phyloP scores from a whole-genome alignment of 2,797 vertebrate genomes.

The Urophycis tenuis region DNA sequence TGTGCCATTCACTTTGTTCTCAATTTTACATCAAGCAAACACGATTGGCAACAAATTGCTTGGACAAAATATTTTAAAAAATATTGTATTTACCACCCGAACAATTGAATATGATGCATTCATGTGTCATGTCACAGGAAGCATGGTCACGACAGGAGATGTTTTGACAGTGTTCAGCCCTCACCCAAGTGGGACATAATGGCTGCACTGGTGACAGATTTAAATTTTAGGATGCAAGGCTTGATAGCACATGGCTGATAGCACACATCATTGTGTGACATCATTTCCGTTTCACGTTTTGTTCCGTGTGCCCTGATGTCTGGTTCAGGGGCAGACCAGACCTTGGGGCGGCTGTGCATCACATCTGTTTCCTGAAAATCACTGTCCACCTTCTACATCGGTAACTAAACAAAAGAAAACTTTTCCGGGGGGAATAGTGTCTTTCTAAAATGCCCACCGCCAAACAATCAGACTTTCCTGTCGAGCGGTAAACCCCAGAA shows the following conservation, averaged over 20 bases:
- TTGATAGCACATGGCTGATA: constrained; percentile 28
- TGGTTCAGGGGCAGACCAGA: constrained; percentile 43
- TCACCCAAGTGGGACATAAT: constrained; percentile 25
- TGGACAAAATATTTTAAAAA: neutral
- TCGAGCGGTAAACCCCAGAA: neutral
- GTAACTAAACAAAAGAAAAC: constrained; percentile 14
- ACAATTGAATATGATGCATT: constrained; percentile 52
- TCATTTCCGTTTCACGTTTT: constrained; percentile 40
- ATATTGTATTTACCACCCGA: constrained; percentile 21
- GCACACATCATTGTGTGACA: constrained; percentile 43
- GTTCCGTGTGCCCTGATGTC: constrained; percentile 19
- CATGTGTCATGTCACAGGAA: constrained; percentile 48
- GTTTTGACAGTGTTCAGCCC: constrained; percentile 15
- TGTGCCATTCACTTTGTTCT: neutral
- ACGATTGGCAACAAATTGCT: neutral
- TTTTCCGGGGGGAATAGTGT: neutral
- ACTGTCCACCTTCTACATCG: neutral
- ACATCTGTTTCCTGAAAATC: constrained; percentile 60
- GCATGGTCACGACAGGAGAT: constrained; percentile 13
- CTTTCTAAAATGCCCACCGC: neutral
- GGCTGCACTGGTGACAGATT: constrained; percentile 52
- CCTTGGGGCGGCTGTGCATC: constrained; percentile 51
- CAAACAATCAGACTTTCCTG: neutral
- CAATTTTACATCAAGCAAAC: neutral
- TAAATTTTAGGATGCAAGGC: constrained; percentile 44